Evolutionary conservation across 2,113 vertebrate species (phyloP).

Genomic region (Ophthalmolycus amberensis): DNA sequence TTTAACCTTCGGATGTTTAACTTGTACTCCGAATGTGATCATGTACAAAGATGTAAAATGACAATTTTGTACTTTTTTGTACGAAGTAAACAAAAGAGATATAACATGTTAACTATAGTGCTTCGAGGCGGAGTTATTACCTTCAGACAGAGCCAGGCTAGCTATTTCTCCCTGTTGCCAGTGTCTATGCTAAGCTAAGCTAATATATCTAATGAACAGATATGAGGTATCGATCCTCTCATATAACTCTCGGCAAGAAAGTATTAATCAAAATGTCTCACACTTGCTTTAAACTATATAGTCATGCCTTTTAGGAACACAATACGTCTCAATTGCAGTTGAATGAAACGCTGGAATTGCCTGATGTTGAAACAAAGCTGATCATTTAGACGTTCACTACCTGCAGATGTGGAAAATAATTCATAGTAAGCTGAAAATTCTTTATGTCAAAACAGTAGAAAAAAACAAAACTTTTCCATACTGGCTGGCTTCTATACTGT

Average conservation of each 20-base stretch:
- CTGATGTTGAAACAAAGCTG: constrained; percentile 19
- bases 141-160: neutral
- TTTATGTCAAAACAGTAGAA: constrained; percentile 14
- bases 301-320: neutral
- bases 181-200: neutral
- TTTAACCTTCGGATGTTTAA: neutral
- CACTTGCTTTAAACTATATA: neutral
- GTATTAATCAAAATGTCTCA: neutral
- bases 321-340: neutral
- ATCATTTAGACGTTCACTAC: constrained; percentile 28
- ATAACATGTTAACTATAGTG: neutral
- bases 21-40: neutral
- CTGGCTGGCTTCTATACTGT: constrained; percentile 48
- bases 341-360: neutral
- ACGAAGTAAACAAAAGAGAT: neutral
- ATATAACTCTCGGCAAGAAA: neutral
- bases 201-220: neutral
- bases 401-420: constrained; percentile 38
- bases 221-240: neutral
- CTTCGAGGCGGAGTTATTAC: neutral
- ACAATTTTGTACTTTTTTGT: neutral
- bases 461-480: neutral
- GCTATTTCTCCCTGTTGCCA: neutral
- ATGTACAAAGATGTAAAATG: neutral
- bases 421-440: constrained; percentile 30